Conservation (phyloP, 2,888 invertebrate species). For the Euclidia mi region DNA sequence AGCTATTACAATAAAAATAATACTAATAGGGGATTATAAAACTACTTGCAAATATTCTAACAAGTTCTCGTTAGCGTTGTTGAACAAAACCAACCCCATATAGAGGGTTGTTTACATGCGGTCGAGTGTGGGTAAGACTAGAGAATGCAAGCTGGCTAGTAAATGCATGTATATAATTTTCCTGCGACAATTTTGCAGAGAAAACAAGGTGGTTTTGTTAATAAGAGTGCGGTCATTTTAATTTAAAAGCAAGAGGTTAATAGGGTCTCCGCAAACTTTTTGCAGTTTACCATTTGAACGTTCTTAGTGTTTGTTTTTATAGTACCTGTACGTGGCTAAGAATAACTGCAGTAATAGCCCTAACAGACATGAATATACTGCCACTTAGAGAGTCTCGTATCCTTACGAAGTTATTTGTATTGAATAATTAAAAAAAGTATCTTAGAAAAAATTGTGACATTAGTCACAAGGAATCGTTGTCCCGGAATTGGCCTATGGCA, state of each 20-base stretch:
- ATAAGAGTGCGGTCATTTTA: constrained; percentile 12
- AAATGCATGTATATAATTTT: constrained; percentile 44
- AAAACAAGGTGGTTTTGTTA: constrained; percentile 18
- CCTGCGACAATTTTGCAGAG: constrained; percentile 23
- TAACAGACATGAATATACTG: no score
- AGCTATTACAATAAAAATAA: constrained; percentile 16
- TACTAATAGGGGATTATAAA: constrained; percentile 33
- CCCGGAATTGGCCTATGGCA: no score
- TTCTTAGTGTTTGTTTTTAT: no score
- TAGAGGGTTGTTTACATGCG: constrained; percentile 49
- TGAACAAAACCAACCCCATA: constrained; percentile 36
- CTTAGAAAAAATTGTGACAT: no score
- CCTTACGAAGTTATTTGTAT: no score
- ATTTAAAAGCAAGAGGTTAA: not conserved
- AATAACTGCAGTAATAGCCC: no score
- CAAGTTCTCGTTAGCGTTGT: constrained; percentile 36
- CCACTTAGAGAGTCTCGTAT: no score
- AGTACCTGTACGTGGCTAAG: no score
- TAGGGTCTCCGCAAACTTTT: no score
- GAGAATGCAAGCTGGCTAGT: constrained; percentile 32
- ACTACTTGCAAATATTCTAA: constrained; percentile 29
- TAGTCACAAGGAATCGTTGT: no score
- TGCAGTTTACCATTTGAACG: no score
- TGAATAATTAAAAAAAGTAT: no score
- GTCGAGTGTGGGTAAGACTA: constrained; percentile 35